phyloP scores from a whole-genome alignment of 2,113 vertebrate genomes.

The Setophaga petechia region DNA sequence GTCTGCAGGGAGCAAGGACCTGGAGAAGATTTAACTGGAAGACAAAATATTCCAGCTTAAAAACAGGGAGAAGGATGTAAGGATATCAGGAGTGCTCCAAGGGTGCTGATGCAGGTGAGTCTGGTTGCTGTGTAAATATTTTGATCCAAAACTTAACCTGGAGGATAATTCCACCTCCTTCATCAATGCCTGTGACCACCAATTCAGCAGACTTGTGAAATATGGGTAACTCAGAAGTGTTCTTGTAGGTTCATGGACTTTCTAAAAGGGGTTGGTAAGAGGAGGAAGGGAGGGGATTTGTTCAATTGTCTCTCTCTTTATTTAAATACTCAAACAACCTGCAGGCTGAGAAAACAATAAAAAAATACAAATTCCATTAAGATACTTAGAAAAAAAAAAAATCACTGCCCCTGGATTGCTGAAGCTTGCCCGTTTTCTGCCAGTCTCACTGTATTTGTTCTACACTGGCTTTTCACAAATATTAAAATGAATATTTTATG shows the following conservation, averaged over 20 bases:
- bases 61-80: not conserved
- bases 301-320: not conserved
- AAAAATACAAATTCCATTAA: conserved; percentile 17
- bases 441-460: conserved; percentile 31
- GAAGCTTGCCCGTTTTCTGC: conserved; percentile 19
- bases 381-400: conserved; percentile 13
- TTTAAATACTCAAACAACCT: not conserved
- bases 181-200: not conserved
- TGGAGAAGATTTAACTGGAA: not conserved
- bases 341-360: conserved; percentile 43
- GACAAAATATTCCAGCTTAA: not conserved
- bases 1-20: not conserved
- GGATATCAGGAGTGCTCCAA: not conserved
- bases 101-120: not conserved
- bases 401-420: not conserved
- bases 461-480: not conserved
- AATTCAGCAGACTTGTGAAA: not conserved
- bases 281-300: not conserved
- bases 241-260: not conserved
- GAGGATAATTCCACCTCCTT: not conserved
- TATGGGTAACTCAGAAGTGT: not conserved
- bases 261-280: not conserved
- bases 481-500: too few relatives aligned
- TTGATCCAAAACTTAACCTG: not conserved
- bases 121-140: conserved; percentile 6